Percentiles rank a stretch among this genome's conserved stretches.
phyloP scores from a whole-genome alignment of 2,797 vertebrate species.

The Sebastes trivittatus region DNA sequence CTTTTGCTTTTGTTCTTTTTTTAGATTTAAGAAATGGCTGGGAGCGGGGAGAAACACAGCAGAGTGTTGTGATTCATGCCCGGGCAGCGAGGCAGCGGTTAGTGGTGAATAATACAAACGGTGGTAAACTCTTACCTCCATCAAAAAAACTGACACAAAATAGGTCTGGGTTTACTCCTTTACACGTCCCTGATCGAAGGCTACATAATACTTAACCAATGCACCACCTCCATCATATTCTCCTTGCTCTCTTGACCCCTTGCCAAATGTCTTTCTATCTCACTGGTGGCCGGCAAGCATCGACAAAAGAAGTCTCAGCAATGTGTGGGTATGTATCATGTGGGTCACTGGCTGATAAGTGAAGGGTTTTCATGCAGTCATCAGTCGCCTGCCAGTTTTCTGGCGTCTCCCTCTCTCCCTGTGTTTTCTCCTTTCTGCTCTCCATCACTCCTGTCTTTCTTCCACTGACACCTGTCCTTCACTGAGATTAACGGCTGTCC shows the following conservation, averaged over 20 bases:
- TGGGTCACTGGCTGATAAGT: slow-evolving; percentile 50
- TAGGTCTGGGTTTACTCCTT: neutral
- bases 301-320: slow-evolving; percentile 21
- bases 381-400: slow-evolving; percentile 41
- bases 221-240: neutral
- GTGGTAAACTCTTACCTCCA: slow-evolving; percentile 5
- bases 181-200: neutral
- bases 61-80: neutral
- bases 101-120: neutral
- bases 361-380: slow-evolving; percentile 45
- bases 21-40: slow-evolving; percentile 2
- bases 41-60: neutral
- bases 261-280: slow-evolving; percentile 7
- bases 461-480: slow-evolving; percentile 51
- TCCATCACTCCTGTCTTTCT: slow-evolving; percentile 28
- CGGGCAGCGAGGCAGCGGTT: neutral
- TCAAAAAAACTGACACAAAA: neutral
- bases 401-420: slow-evolving; percentile 23
- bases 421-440: slow-evolving; percentile 21
- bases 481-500: slow-evolving; percentile 25
- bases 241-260: neutral
- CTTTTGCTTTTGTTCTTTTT: slow-evolving; percentile 11
- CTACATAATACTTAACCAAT: neutral
- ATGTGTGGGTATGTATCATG: slow-evolving; percentile 18
- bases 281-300: neutral